These are phyloP conservation scores for Caretta caretta DNA, from an alignment of 2,113 vertebrate species.

Conservation along the genomic window DNA sequence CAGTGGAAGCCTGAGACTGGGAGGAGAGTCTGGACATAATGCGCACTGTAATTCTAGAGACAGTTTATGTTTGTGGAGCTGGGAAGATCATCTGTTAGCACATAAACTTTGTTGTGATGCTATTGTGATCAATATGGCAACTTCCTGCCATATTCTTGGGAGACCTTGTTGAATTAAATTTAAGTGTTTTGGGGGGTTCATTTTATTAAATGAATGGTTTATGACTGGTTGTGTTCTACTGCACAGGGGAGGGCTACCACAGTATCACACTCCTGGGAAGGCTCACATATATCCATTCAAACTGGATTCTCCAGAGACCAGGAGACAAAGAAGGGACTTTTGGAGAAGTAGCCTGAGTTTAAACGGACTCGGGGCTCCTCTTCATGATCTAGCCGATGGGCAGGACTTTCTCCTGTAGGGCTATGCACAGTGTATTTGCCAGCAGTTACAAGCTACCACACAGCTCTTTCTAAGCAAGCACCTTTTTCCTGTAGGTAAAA, in stretches of 20 bases:
- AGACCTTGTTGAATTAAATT: background rate
- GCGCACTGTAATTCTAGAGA: background rate
- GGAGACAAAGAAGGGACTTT: background rate
- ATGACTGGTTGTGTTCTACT: background rate
- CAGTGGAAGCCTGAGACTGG: background rate
- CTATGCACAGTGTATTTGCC: background rate
- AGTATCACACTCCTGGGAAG: background rate
- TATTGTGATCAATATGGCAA: background rate
- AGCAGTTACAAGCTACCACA: background rate
- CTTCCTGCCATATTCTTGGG: background rate
- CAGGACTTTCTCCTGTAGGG: background rate
- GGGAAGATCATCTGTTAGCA: rapidly evolving
- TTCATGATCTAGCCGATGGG: background rate
- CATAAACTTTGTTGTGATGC: background rate
- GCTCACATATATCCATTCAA: background rate
- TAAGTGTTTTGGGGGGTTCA: background rate
- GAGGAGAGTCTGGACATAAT: rapidly evolving
- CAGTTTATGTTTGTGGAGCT: background rate
- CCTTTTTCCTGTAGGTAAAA: background rate
- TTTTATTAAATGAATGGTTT: background rate
- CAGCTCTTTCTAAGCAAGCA: background rate
- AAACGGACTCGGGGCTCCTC: background rate
- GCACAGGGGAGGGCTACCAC: no score
- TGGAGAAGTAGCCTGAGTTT: background rate
- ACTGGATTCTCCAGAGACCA: background rate